Evolutionary conservation across 2,797 vertebrate genomes (phyloP).

Genomic region (Eulemur albifrons): DNA sequence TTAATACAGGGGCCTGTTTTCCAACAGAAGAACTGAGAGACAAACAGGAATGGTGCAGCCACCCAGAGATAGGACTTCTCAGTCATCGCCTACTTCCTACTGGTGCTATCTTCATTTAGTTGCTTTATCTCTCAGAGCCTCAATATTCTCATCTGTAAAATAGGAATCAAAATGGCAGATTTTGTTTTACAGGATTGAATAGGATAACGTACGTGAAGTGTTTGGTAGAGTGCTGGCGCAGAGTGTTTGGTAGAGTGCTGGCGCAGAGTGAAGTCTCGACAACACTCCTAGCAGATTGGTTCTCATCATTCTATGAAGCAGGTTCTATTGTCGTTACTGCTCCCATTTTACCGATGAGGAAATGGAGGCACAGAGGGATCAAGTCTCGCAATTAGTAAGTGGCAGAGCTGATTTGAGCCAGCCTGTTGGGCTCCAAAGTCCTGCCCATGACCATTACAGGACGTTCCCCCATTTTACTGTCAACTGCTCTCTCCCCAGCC

Average conservation of each 20-base stretch:
- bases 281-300: too few species aligned
- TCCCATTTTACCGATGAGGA: background rate
- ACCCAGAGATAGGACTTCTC: background rate
- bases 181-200: background rate
- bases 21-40: background rate
- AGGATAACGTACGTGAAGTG: too few species aligned
- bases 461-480: fast-evolving
- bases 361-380: background rate
- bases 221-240: background rate
- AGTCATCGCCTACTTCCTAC: too few species aligned
- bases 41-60: fast-evolving
- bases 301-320: background rate
- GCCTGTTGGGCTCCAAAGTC: background rate
- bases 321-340: too few species aligned
- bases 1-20: background rate
- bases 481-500: background rate
- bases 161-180: background rate
- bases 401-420: background rate
- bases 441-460: fast-evolving
- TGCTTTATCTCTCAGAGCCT: background rate
- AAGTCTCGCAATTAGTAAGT: background rate
- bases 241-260: background rate
- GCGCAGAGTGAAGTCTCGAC: background rate
- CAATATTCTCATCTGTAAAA: background rate
- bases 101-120: background rate